A percentile compares a stretch with the other conserved stretches of the same genome.
Conservation (phyloP, 1,140 invertebrate genomes). For the Plectrocnemia conspersa region DNA sequence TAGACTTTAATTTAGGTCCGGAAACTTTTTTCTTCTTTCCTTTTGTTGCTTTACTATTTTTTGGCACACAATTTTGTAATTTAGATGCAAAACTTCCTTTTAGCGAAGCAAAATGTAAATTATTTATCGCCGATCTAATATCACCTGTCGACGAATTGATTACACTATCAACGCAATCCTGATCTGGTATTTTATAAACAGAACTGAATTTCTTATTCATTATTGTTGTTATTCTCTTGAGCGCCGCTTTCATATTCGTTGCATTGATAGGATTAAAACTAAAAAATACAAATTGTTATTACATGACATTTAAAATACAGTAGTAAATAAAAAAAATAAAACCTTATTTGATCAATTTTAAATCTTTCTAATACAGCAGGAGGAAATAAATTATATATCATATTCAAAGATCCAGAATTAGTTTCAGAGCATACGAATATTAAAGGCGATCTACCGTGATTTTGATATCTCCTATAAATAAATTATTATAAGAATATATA, state of each 20-base stretch:
- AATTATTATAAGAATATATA: conserved; percentile 29
- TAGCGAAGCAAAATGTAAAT: conserved; percentile 64
- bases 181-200: conserved; percentile 53
- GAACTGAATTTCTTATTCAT: conserved; percentile 50
- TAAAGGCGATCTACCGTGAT: conserved; percentile 60
- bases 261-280: conserved; percentile 63
- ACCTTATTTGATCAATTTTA: conserved; percentile 60
- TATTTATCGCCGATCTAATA: conserved; percentile 64
- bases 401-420: conserved; percentile 55
- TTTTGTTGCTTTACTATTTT: conserved; percentile 37
- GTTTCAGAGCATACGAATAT: conserved; percentile 67
- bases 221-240: conserved; percentile 57
- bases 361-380: conserved; percentile 55
- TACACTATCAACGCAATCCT: conserved; percentile 60
- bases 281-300: conserved; percentile 34
- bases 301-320: conserved; percentile 12
- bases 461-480: conserved; percentile 56
- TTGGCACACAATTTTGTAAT: conserved; percentile 35
- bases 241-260: conserved; percentile 60
- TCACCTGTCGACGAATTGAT: conserved; percentile 64
- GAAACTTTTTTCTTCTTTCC: conserved; percentile 40
- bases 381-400: conserved; percentile 60
- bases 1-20: conserved; percentile 46
- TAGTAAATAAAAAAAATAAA: conserved; percentile 37
- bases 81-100: conserved; percentile 48